Base-by-base conservation (phyloP, 2,888 invertebrate species). In the Zaprionus obscuricornis region DNA sequence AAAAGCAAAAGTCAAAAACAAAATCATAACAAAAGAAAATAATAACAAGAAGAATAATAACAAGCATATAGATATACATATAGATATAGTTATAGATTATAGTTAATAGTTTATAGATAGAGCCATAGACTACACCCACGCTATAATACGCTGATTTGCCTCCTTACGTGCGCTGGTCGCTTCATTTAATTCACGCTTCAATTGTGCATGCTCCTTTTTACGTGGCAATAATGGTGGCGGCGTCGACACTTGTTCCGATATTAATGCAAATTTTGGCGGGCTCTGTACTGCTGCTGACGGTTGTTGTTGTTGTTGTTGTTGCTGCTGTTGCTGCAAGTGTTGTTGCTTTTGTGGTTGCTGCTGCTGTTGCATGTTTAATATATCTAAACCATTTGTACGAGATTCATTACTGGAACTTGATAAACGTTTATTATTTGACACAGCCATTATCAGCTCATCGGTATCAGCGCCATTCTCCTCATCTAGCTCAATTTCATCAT, bases 71-170 rank as follows among this genome's bases (percentile, higher is more conserved):
- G 76, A 76, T 70, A n/a, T n/a, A n/a, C n/a, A n/a, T n/a, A n/a
- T n/a, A n/a, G n/a, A n/a, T n/a, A n/a, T n/a, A n/a, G n/a, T n/a
- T n/a, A n/a, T n/a, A n/a, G n/a, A n/a, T n/a, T n/a, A n/a, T n/a
- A n/a, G n/a, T n/a, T n/a, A n/a, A n/a, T n/a, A n/a, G n/a, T n/a
- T n/a, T n/a, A n/a, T n/a, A n/a, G n/a, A n/a, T n/a, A n/a, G n/a
- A n/a, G n/a, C n/a, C 69, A 74, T 74, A 76, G 78, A 85, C 88
- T 88, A 90, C 87, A 90, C 90, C 90, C 90, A 90, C 90, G 89
- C 90, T 81, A 89, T 89, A 75, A 90, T 89, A 85, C 89, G 89
- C 76, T 88, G 88, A 77, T 90, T 90, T 46, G 90, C 89, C 72
- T 89, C 86, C 74, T 90, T 89, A 72, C 88, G 89, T 66, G 88